A percentile compares a stretch with the other conserved stretches of the same genome.
These are phyloP conservation scores for Holocentrus rufus DNA, from an alignment of 2,797 vertebrate species.

Conservation along the genomic window DNA sequence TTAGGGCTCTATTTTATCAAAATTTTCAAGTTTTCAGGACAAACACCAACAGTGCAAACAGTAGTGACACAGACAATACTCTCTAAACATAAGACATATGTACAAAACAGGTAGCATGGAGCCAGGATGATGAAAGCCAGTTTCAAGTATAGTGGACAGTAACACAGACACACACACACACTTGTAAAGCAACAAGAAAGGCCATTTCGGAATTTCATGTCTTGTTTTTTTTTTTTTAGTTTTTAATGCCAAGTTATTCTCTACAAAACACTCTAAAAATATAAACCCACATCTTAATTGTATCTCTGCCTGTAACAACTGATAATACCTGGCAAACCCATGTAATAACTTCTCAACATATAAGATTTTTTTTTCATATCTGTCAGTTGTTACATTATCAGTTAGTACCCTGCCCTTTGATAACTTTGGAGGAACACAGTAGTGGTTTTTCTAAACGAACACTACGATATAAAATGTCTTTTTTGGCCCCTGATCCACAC, in stretches of 20 bases:
- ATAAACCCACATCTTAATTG: slow-evolving; percentile 15
- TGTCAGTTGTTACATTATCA: background rate
- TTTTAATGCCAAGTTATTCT: slow-evolving; percentile 3
- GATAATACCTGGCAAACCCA: background rate
- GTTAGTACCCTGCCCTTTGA: background rate
- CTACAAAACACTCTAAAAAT: slow-evolving; percentile 44
- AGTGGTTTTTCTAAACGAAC: slow-evolving; percentile 31
- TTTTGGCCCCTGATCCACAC: slow-evolving; percentile 27
- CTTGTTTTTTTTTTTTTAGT: slow-evolving; percentile 26
- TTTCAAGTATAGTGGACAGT: slow-evolving; percentile 62
- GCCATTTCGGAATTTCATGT: background rate
- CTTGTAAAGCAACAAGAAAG: slow-evolving; percentile 23
- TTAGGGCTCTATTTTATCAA: slow-evolving; percentile 58
- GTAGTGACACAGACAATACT: slow-evolving; percentile 21
- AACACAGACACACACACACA: slow-evolving; percentile 18
- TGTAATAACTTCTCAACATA: no score
- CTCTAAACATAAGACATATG: slow-evolving; percentile 10
- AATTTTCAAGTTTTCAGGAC: slow-evolving; percentile 78
- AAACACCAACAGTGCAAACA: slow-evolving; percentile 71
- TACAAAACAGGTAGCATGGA: background rate
- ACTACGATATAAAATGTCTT: slow-evolving; percentile 13
- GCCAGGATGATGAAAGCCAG: slow-evolving; percentile 25
- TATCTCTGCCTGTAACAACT: background rate
- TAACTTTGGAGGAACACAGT: slow-evolving; percentile 50
- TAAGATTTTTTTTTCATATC: background rate